Base-by-base conservation (phyloP, 1,140 invertebrate genomes). In the Bombus pascuorum region DNA sequence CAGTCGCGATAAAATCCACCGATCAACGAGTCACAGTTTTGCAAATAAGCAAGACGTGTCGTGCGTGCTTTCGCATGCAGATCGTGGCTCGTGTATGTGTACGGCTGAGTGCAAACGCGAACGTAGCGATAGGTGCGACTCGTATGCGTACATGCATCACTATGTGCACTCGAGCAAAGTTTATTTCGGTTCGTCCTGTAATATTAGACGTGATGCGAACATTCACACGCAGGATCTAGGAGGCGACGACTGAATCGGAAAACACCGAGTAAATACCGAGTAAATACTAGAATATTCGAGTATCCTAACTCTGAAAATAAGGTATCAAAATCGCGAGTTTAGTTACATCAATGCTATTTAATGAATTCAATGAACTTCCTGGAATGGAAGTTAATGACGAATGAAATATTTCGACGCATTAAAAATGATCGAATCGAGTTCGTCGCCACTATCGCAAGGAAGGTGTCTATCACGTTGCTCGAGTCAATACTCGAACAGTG, bases 101-200 rank as follows among this genome's bases (percentile, higher is more conserved):
- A 25, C 25, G 47, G 39, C 37, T 12, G 1, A 3, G 25, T 71
- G 34, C 22, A 66, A 32, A 15, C 15, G 28, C 28, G 3, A 32
- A 47, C 10, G 44, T 76, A 25, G 5, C 22, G 44, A 80, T 81
- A 57, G 66, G 28, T 53, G 47, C 47, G 34, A 32, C 44, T 70
- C 44, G 59, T 53, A 59, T 37, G 32, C 73, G 44, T 75, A 75
- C 44, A 25, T 37, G 32, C 10, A 57, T 6, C 37, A 59, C 13
- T 53, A 53, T 59, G 37, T 66, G 57, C 73, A 68, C 44, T 62
- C n/a, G 72, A 75, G 80, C 68, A 65, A 22, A 74, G 78, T 86
- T 86, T 86, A 86, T 86, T 86, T 86, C 73, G 71, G 85, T 86
- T 75, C 81, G 72, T 86, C 85, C 81, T 86, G 85, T 86, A 86